A percentile compares a stretch with the other conserved stretches of the same genome.
phyloP scores from a whole-genome alignment of 2,797 vertebrate species.

The Kryptolebias ocellatus region DNA sequence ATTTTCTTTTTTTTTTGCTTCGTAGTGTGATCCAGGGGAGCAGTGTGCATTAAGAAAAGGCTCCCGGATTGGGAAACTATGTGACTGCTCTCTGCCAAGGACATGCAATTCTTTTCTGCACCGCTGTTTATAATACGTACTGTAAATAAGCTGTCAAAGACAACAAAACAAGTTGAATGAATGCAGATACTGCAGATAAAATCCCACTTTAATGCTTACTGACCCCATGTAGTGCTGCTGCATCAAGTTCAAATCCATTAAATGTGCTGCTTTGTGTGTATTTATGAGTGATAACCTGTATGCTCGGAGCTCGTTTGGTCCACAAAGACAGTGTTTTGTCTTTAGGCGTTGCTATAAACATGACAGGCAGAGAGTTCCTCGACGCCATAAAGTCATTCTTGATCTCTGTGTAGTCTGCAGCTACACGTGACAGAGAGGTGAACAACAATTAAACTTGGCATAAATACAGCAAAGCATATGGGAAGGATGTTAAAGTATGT shows the following conservation, averaged over 20 bases:
- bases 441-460: slow-evolving; percentile 45
- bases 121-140: slow-evolving; percentile 77
- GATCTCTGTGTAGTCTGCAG: slow-evolving; percentile 87
- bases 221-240: slow-evolving; percentile 4
- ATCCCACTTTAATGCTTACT: neutral
- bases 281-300: slow-evolving; percentile 82
- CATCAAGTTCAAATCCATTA: slow-evolving; percentile 20
- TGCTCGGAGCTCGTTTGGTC: slow-evolving; percentile 87
- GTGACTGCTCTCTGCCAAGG: slow-evolving; percentile 79
- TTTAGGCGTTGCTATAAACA: slow-evolving; percentile 93
- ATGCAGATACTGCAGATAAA: neutral
- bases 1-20: neutral
- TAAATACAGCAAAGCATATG: slow-evolving; percentile 24
- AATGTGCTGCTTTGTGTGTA: slow-evolving; percentile 26
- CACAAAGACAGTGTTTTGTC: slow-evolving; percentile 89
- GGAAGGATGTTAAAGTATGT: slow-evolving; percentile 64
- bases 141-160: neutral
- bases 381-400: slow-evolving; percentile 88
- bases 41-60: slow-evolving; percentile 81
- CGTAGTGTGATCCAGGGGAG: slow-evolving; percentile 78
- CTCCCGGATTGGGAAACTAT: slow-evolving; percentile 82
- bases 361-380: slow-evolving; percentile 86
- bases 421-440: slow-evolving; percentile 75
- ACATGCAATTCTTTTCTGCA: slow-evolving; percentile 81
- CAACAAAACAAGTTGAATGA: neutral